Conservation (phyloP, 1,140 invertebrate genomes). For the Pentalonia nigronervosa region DNA sequence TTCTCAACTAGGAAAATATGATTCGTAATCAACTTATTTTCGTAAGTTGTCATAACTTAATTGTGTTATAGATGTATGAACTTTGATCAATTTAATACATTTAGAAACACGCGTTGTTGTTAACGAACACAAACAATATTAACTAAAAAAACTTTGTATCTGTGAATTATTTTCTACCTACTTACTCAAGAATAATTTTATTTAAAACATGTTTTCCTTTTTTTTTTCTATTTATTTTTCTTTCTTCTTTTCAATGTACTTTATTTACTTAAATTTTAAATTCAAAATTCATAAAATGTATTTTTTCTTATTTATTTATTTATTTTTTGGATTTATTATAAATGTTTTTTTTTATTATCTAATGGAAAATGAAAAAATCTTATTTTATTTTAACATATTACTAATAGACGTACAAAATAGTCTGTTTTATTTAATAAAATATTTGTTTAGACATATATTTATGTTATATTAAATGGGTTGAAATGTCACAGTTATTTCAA, state of each 20-base stretch:
- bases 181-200: background rate
- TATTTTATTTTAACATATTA: background rate
- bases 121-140: background rate
- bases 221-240: background rate
- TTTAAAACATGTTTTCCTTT: background rate
- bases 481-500: background rate
- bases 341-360: background rate
- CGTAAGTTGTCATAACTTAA: too few relatives aligned
- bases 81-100: background rate
- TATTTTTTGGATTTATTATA: background rate
- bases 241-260: background rate
- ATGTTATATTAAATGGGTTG: background rate
- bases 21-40: too few relatives aligned
- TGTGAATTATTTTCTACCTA: background rate
- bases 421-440: background rate
- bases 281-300: background rate
- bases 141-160: background rate
- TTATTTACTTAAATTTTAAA: background rate
- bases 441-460: background rate
- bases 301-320: background rate
- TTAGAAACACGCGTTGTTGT: background rate
- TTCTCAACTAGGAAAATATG: too few relatives aligned
- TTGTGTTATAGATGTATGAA: too few relatives aligned
- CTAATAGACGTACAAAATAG: background rate
- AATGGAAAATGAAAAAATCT: background rate